Conservation (phyloP, 2,797 vertebrate genomes). For the Sylvia borin region DNA sequence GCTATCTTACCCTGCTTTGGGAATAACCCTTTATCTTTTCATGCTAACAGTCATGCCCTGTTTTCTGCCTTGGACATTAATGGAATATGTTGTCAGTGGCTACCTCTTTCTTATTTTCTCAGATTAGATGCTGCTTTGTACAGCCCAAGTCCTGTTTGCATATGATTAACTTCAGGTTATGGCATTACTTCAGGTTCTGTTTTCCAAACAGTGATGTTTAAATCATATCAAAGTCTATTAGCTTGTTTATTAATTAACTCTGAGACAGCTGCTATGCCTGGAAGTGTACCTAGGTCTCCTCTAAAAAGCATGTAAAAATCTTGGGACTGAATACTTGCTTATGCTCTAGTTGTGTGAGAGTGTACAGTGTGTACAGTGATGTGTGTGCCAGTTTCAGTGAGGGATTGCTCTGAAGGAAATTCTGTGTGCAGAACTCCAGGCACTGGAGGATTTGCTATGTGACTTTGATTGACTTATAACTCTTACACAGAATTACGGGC, state of each 20-base stretch:
- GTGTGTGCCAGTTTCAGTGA: not conserved
- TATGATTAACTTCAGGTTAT: not conserved
- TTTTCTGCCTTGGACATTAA: not conserved
- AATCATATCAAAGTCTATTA: not conserved
- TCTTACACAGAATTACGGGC: not conserved
- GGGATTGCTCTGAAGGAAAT: not conserved
- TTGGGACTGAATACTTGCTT: not conserved
- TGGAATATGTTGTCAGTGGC: rapidly evolving
- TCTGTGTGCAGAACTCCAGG: not conserved
- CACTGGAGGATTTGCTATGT: not conserved
- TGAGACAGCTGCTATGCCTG: not conserved
- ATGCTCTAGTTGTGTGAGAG: not conserved
- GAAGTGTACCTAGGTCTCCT: not conserved
- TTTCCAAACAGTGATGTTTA: not conserved
- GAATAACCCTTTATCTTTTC: not conserved
- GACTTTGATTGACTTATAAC: not conserved
- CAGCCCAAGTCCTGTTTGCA: not conserved
- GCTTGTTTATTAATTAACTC: not conserved
- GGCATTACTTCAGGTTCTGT: not conserved
- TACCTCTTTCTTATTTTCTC: not conserved
- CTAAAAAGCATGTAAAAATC: not conserved
- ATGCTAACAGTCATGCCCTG: not conserved
- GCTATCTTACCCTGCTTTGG: not conserved
- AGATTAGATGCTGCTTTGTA: not conserved
- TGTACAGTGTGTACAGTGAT: not conserved